These are phyloP conservation scores for Oreochromis niloticus DNA, from an alignment of 2,113 vertebrate species.

Conservation along the genomic window DNA sequence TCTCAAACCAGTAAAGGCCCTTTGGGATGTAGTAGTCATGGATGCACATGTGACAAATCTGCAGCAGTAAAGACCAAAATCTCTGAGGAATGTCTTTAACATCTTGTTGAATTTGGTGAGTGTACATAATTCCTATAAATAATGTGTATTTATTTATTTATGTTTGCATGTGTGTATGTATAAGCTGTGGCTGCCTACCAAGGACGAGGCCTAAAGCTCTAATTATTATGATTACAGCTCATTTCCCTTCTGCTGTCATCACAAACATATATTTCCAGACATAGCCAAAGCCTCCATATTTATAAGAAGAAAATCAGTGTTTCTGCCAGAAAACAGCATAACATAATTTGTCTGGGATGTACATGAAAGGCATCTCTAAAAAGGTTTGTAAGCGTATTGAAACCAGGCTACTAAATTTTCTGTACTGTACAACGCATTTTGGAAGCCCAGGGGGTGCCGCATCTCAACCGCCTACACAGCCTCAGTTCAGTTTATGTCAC, in stretches of 20 bases:
- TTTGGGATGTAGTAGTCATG: neutral
- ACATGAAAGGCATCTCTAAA: neutral
- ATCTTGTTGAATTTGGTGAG: neutral
- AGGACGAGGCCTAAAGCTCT: conserved; percentile 25
- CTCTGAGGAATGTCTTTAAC: neutral
- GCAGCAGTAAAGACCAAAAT: neutral
- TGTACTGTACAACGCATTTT: neutral
- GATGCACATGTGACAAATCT: neutral
- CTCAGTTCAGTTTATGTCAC: neutral
- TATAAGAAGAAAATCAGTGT: neutral
- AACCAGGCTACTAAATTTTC: neutral
- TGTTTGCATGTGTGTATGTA: neutral
- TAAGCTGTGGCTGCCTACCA: neutral
- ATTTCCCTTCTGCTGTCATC: conserved; percentile 7
- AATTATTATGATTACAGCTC: conserved; percentile 48
- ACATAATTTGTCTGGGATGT: neutral
- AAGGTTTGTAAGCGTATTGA: neutral
- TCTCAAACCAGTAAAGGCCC: neutral
- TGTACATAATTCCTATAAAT: neutral
- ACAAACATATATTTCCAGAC: neutral
- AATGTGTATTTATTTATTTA: neutral
- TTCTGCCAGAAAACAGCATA: neutral
- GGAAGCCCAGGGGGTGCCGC: neutral
- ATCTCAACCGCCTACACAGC: neutral
- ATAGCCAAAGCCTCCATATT: conserved; percentile 12